Conservation (phyloP, 2,113 vertebrate species). For the Haplochromis vanheusdeni region DNA sequence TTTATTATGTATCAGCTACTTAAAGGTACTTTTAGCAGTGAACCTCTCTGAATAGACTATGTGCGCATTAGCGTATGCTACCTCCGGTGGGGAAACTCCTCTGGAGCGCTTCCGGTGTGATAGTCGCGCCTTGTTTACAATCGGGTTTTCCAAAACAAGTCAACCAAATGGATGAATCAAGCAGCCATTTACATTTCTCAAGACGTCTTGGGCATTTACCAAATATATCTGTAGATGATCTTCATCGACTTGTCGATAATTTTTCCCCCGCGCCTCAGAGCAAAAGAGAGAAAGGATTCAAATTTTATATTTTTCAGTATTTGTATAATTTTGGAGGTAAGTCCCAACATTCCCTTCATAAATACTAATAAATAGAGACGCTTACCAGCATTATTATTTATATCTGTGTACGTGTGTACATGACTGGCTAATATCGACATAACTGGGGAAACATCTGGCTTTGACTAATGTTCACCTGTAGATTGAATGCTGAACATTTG, state of each 20-base stretch:
- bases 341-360: background rate
- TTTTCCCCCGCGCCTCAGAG: accelerated
- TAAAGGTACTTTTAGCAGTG: background rate
- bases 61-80: background rate
- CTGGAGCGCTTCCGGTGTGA: background rate
- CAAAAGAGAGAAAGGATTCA: background rate
- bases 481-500: background rate
- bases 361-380: accelerated
- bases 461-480: background rate
- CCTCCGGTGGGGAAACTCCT: background rate
- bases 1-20: background rate
- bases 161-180: background rate
- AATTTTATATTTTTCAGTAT: background rate
- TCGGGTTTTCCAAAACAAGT: background rate
- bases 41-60: background rate
- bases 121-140: accelerated
- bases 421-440: background rate
- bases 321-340: background rate
- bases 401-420: accelerated
- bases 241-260: background rate
- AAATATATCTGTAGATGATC: accelerated
- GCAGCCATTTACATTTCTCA: accelerated
- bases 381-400: background rate
- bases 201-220: background rate
- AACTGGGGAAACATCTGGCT: background rate